Percentiles rank a stretch among this genome's conserved stretches.
Evolutionary conservation across 2,888 invertebrate species (phyloP).

Genomic region (Schizotus pectinicornis): DNA sequence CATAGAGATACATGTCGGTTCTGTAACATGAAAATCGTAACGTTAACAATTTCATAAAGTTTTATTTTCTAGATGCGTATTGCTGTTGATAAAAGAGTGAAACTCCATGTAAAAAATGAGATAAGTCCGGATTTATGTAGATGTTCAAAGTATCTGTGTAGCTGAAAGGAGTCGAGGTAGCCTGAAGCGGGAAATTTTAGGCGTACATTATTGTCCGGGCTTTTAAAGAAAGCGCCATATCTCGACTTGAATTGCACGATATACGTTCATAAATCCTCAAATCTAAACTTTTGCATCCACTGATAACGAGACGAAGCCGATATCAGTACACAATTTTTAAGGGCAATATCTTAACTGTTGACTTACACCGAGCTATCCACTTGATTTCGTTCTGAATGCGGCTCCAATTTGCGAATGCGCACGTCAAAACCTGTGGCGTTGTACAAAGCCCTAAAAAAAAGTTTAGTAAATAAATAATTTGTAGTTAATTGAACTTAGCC

Average conservation of each 20-base stretch:
- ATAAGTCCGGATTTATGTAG: slow-evolving; percentile 1
- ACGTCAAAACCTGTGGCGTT: slow-evolving; percentile 81
- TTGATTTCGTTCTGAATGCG: slow-evolving; percentile 70
- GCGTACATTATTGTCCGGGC: too few species aligned
- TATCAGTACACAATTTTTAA: neutral
- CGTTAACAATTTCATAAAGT: too few species aligned
- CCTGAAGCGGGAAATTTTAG: too few species aligned
- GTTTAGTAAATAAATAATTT: neutral
- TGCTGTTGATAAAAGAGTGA: neutral
- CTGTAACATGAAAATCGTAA: slow-evolving; percentile 59
- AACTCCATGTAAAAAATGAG: neutral
- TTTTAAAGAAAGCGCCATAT: too few species aligned
- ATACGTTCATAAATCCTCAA: too few species aligned
- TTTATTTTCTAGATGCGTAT: neutral
- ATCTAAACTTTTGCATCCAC: too few species aligned
- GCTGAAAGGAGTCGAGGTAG: too few species aligned
- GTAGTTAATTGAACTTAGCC: neutral
- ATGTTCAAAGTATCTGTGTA: neutral
- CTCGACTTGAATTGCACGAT: too few species aligned
- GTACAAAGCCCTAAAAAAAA: slow-evolving; percentile 64
- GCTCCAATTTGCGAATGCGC: slow-evolving; percentile 77
- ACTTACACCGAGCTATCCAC: slow-evolving; percentile 74
- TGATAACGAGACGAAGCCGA: too few species aligned
- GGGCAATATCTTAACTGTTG: neutral
- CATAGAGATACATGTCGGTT: slow-evolving; percentile 86